Evolutionary conservation across 1,140 invertebrate species (phyloP).

Genomic region (Battus philenor): DNA sequence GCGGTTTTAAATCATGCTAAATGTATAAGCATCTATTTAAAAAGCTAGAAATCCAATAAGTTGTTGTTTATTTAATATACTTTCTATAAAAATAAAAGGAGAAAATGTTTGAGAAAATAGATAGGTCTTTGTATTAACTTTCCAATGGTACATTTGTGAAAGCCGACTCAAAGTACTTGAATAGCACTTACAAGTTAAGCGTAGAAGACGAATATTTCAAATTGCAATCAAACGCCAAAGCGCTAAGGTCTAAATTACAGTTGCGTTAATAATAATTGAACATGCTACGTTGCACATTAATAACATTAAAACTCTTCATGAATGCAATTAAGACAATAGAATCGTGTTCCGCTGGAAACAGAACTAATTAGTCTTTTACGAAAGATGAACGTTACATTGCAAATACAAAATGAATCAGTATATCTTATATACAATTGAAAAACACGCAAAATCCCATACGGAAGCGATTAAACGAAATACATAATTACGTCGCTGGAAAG

Average conservation of each 20-base stretch:
- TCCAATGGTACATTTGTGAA: constrained; percentile 6
- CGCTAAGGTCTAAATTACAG: background rate
- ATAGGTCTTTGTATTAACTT: too few relatives aligned
- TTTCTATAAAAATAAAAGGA: too few relatives aligned
- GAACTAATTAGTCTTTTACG: background rate
- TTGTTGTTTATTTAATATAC: too few relatives aligned
- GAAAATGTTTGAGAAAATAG: too few relatives aligned
- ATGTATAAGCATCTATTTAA: too few relatives aligned
- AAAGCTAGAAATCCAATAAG: too few relatives aligned
- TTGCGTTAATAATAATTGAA: background rate
- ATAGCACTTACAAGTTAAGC: background rate
- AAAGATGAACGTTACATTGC: background rate
- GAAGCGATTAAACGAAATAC: too few relatives aligned
- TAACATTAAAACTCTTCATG: background rate
- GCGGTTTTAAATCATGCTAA: too few relatives aligned
- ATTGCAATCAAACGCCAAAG: background rate
- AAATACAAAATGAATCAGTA: background rate
- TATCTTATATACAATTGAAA: background rate
- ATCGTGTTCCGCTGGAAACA: constrained; percentile 1
- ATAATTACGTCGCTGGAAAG: background rate
- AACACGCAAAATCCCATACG: background rate
- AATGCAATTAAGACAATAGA: constrained; percentile 6
- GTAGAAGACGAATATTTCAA: background rate
- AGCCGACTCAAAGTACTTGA: constrained; percentile 1
- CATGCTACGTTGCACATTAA: constrained; percentile 1